phyloP scores from a whole-genome alignment of 2,888 invertebrate species.

The Syrphus vitripennis region DNA sequence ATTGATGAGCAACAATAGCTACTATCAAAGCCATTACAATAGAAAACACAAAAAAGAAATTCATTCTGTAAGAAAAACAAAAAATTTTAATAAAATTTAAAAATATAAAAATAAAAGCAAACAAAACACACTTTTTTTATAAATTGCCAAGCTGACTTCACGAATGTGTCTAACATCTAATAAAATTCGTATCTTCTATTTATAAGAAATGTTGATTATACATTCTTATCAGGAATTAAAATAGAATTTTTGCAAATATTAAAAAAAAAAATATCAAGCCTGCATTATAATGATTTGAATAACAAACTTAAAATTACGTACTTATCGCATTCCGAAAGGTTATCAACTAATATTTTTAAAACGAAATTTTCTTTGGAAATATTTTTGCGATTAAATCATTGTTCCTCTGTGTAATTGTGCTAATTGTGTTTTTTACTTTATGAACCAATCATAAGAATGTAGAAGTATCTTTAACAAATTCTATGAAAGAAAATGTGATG shows the following conservation, averaged over 20 bases:
- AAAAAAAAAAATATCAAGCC: background rate
- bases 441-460: too few species aligned
- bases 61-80: slow-evolving; percentile 73
- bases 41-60: slow-evolving; percentile 75
- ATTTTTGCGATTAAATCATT: background rate
- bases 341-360: background rate
- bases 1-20: slow-evolving; percentile 73
- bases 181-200: background rate
- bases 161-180: background rate
- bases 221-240: background rate
- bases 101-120: background rate
- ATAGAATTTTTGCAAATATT: too few species aligned
- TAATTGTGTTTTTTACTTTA: too few species aligned
- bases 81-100: background rate
- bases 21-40: slow-evolving; percentile 76
- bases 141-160: background rate
- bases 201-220: background rate
- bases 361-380: background rate
- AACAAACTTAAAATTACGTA: background rate
- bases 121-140: background rate
- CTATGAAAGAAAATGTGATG: too few species aligned
- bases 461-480: too few species aligned
- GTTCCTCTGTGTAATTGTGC: too few species aligned
- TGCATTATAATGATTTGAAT: background rate
- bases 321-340: background rate